These are phyloP conservation scores for Melinaea marsaeus DNA, from an alignment of 2,888 invertebrate genomes.

Conservation along the genomic window DNA sequence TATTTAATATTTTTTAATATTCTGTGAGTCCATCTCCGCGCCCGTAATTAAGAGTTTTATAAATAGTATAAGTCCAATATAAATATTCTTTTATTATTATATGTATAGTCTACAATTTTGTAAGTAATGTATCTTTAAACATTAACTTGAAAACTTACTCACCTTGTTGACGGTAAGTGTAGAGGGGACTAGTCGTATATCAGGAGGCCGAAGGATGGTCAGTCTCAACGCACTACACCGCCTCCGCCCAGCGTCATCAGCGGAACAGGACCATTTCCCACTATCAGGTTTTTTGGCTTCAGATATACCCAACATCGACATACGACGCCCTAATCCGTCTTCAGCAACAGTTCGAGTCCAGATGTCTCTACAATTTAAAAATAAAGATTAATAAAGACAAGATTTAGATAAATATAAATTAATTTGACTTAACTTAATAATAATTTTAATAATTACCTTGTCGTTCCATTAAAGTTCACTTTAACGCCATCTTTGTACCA, in stretches of 20 bases:
- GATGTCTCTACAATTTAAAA: conserved; percentile 73
- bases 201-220: conserved; percentile 80
- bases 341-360: conserved; percentile 81
- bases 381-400: background rate
- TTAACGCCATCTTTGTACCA: conserved; percentile 90
- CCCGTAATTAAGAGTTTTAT: too few relatives aligned
- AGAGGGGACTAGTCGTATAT: conserved; percentile 82
- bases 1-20: too few relatives aligned
- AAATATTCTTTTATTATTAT: too few relatives aligned
- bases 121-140: too few relatives aligned
- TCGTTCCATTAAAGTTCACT: conserved; percentile 85
- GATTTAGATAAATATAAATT: background rate
- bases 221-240: conserved; percentile 82
- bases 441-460: conserved; percentile 68
- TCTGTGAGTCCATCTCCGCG: too few relatives aligned
- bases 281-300: conserved; percentile 83
- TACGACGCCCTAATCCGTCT: conserved; percentile 70
- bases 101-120: too few relatives aligned
- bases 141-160: too few relatives aligned
- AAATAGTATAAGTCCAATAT: too few relatives aligned
- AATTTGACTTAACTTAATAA: too few relatives aligned
- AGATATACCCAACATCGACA: conserved; percentile 84
- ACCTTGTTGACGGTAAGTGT: conserved; percentile 85
- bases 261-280: conserved; percentile 89
- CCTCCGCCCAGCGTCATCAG: conserved; percentile 82